Conservation (phyloP, 1,140 invertebrate species). For the Lucilia cuprina region DNA sequence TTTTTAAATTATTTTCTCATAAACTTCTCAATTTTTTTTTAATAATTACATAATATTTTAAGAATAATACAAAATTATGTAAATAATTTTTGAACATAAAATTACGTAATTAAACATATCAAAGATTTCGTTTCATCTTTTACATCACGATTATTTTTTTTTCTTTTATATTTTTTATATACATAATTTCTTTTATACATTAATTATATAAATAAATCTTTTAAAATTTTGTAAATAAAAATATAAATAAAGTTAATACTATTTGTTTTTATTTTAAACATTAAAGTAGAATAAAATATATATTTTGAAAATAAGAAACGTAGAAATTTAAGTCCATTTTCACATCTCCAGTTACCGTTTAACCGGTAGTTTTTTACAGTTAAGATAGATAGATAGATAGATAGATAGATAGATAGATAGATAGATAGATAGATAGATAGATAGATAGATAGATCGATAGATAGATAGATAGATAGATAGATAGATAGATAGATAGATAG, state of each 20-base stretch:
- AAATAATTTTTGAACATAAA: not conserved
- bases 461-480: too few species aligned
- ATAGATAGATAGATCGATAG: too few species aligned
- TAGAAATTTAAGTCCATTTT: too few species aligned
- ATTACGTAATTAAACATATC: not conserved
- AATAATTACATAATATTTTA: not conserved
- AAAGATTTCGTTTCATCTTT: slow-evolving; percentile 1
- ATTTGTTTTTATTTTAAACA: too few species aligned
- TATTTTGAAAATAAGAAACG: too few species aligned
- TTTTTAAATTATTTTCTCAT: not conserved
- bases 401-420: too few species aligned
- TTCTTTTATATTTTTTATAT: not conserved
- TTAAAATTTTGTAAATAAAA: slow-evolving; percentile 5
- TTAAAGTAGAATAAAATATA: too few species aligned
- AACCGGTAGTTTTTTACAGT: too few species aligned
- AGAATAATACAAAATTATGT: not conserved
- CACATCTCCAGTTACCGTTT: too few species aligned
- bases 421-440: too few species aligned
- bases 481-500: too few species aligned
- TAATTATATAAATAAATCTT: slow-evolving; percentile 13
- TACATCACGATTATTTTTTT: not conserved
- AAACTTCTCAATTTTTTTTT: not conserved
- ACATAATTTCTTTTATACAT: not conserved
- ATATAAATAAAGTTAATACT: not conserved
- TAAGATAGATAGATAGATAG: too few species aligned